Percentiles rank a stretch among this genome's conserved stretches.
Conservation (phyloP, 2,888 invertebrate species). For the Dryadula phaetusa region DNA sequence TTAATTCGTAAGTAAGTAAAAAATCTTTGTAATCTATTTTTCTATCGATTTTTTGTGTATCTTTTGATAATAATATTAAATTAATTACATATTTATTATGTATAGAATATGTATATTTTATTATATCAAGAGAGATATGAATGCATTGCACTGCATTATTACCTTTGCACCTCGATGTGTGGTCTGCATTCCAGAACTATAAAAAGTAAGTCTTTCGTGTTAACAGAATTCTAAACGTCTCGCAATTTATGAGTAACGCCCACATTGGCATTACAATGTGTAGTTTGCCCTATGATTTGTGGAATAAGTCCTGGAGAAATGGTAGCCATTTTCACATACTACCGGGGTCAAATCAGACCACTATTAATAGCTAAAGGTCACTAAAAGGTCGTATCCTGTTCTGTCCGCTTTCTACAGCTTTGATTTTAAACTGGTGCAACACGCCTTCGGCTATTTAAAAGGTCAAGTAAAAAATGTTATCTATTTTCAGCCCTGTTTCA, state of each 20-base stretch:
- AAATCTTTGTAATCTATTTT: too few species aligned
- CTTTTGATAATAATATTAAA: too few species aligned
- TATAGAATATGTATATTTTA: too few species aligned
- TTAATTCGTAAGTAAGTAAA: too few species aligned
- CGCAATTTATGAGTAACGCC: constrained; percentile 28
- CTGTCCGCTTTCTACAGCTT: constrained; percentile 73
- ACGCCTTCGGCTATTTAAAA: constrained; percentile 53
- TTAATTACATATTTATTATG: too few species aligned
- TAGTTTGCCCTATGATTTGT: constrained; percentile 55
- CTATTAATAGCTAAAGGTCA: constrained; percentile 71
- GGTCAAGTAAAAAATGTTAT: constrained; percentile 46
- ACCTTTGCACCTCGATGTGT: neutral
- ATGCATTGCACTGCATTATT: neutral
- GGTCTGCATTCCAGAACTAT: constrained; percentile 16
- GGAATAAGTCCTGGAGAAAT: constrained; percentile 67
- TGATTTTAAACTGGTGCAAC: constrained; percentile 72
- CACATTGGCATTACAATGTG: constrained; percentile 27
- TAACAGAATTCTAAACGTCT: constrained; percentile 33
- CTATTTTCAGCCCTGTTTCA: constrained; percentile 23
- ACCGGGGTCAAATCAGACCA: constrained; percentile 66
- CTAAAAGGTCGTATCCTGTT: constrained; percentile 77
- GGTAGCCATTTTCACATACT: constrained; percentile 71
- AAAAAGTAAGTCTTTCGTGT: constrained; percentile 24
- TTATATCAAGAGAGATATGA: too few species aligned
- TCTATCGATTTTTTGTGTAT: too few species aligned